Base-by-base conservation (phyloP, 2,888 invertebrate species). In the Tetragnatha montana region DNA sequence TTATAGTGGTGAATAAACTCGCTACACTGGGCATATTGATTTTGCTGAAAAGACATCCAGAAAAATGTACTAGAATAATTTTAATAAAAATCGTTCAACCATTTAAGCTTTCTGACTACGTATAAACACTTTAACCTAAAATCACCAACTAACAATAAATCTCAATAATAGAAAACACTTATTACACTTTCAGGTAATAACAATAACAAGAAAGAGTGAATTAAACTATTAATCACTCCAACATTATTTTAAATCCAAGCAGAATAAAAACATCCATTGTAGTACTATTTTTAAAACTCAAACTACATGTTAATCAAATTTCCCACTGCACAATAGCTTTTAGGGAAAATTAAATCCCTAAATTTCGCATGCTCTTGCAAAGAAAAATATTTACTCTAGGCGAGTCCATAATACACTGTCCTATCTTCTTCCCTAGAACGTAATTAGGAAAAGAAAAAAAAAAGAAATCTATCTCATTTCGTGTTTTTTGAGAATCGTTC, bases 361-460 rank as follows among this genome's bases (percentile, higher is more conserved):
- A 82, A 82, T 82, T 74, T 82, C 51, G 35, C 69, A 74, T 50
- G 69, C 69, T 70, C 70, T 75, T 4, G 35, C 60, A 22, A 73
- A 75, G 75, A 76, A 70, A 84, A 84, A 84, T 84, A 84, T 76
- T 84, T 84, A 69, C 47, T 73, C 75, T 10, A 0, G 21, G 49
- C 19, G 19, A 14, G 8, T 60, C 68, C 70, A 69, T 81, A 81
- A 81, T 47, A 50, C 17, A 6, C n/a, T 17, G 7, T 50, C 6
- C 22, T 49, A 71, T 50, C 60, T 81, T 49, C 35, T 60, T 22
- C 17, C 17, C 35, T 4, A 0, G 8, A n/a, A 50, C 71, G 70
- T 70, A 85, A 85, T 85, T 85, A 85, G 70, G 76, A 70, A 74
- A 74, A 82, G 50, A 71, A 71, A 68, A 14, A 71, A 68, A 14